Evolutionary conservation across 2,888 invertebrate species (phyloP), one percentile per base, ranked within the genome.

Genomic region (Netelia fuscicornis): DNA sequence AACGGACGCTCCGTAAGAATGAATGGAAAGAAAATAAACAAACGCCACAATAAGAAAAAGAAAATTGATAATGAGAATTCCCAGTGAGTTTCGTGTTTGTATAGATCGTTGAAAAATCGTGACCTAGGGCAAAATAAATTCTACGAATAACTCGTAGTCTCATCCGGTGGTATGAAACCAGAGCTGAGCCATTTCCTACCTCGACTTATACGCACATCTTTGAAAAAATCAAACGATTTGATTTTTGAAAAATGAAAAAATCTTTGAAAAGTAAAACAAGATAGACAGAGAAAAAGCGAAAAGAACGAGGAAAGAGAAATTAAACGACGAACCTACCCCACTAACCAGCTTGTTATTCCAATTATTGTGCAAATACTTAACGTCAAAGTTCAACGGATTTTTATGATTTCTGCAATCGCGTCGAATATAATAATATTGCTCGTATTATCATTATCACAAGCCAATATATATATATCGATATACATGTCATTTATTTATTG

Each of bases 241-340:
- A n/a, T n/a, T n/a, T n/a, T n/a, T n/a, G n/a, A n/a, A n/a, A n/a
- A n/a, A n/a, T n/a, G n/a, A n/a, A n/a, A 9, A 9, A 17, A 56
- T 56, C 17, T 20, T 17, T 20, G 56, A 56, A 56, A 56, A 56
- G 9, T 48, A 23, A 30, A 37, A 6, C 52, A 37, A 25, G 23
- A 20, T 20, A 11, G 13, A 64, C 20, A 48, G 23, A 56, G 3
- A 20, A 48, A 56, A 2, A 25, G 37, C 1, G 1, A 80, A 52
- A 80, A 60, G 52, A 60, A 10, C 0, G 6, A 23, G 48, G 37
- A 30, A 60, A 71, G 25, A 58, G 70, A 30, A 65, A 56, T 54
- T 78, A 58, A 70, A 62, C 17, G n/a, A 70, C 62, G 68, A 83
- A 77, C 87, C 85, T 86, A 87, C 84, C 85, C 60, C 83, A 83